phyloP scores from a whole-genome alignment of 2,888 invertebrate genomes.

The Busseola fusca region DNA sequence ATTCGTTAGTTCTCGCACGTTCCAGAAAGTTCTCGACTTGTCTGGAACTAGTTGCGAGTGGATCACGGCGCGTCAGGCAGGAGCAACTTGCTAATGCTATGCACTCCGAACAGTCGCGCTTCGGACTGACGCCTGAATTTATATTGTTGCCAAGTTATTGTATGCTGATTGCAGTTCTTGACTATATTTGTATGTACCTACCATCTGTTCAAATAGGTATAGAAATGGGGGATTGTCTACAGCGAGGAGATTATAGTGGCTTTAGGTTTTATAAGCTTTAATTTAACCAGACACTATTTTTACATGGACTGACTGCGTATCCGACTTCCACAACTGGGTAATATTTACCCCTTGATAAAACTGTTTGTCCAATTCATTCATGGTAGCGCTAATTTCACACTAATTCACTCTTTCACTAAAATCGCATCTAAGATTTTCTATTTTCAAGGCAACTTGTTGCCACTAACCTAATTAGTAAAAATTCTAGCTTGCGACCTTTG shows the following conservation, averaged over 20 bases:
- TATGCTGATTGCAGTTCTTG: slow-evolving; percentile 51
- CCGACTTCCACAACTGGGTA: too few species aligned
- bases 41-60: slow-evolving; percentile 50
- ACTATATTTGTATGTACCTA: slow-evolving; percentile 2
- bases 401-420: neutral
- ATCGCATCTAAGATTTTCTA: neutral
- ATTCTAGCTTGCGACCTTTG: neutral
- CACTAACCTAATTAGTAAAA: neutral
- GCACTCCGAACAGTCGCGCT: slow-evolving; percentile 35
- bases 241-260: neutral
- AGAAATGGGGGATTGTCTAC: neutral
- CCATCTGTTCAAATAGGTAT: neutral
- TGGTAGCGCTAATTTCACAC: neutral
- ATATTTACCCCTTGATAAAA: neutral
- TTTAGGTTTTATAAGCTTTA: neutral
- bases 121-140: slow-evolving; percentile 36
- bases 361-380: neutral
- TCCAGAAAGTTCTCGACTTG: slow-evolving; percentile 42
- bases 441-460: neutral
- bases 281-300: neutral
- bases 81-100: slow-evolving; percentile 58
- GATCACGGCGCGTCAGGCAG: slow-evolving; percentile 51
- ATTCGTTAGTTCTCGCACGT: slow-evolving; percentile 58
- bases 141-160: slow-evolving; percentile 47
- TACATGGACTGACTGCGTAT: neutral